These are phyloP conservation scores for Tigriopus californicus DNA, from an alignment of 2,888 invertebrate species.

Conservation along the genomic window DNA sequence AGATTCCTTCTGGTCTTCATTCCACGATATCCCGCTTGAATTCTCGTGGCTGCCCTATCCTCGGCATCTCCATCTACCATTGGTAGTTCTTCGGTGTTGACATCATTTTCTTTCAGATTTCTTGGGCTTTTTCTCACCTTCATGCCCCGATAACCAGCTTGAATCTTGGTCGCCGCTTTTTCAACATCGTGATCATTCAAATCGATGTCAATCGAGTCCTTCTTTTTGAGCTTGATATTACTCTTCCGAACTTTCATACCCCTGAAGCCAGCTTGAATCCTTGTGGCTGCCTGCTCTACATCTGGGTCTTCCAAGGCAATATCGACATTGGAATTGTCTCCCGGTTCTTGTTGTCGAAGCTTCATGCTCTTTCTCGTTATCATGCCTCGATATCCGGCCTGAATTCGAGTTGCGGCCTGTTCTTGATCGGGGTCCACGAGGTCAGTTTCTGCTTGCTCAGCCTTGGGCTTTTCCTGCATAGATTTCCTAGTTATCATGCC, in stretches of 20 bases:
- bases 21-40: neutral
- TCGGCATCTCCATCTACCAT: neutral
- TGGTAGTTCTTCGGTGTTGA: neutral
- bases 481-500: neutral
- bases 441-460: neutral
- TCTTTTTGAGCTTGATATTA: neutral
- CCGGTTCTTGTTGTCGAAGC: neutral
- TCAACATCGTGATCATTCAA: constrained; percentile 2
- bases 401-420: constrained; percentile 1
- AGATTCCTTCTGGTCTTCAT: neutral
- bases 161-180: constrained; percentile 11
- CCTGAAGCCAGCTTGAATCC: neutral
- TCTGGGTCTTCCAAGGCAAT: constrained; percentile 1
- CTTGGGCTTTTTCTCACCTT: neutral
- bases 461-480: neutral
- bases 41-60: neutral
- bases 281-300: neutral
- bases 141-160: neutral
- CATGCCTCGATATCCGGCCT: neutral
- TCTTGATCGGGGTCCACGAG: neutral
- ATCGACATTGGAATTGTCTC: no score
- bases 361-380: constrained; percentile 1
- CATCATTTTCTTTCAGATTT: neutral
- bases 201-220: neutral
- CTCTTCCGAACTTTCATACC: no score